Evolutionary conservation across 2,113 vertebrate genomes (phyloP).

Genomic region (Pyrgilauda ruficollis): DNA sequence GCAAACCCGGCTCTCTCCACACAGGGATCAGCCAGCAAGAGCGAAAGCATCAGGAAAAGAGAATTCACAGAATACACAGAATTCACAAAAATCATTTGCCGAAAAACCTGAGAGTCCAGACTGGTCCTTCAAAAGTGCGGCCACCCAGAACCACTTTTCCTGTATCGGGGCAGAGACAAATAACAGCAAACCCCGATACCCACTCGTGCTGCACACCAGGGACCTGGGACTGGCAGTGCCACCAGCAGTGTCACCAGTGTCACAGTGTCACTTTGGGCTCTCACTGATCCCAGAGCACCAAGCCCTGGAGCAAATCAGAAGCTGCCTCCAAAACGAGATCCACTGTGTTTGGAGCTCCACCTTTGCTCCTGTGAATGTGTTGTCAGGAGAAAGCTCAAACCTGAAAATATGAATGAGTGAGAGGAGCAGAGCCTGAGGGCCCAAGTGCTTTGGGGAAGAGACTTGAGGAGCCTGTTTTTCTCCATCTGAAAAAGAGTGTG

Average conservation of each 20-base stretch:
- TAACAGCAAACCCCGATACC: too few relatives aligned
- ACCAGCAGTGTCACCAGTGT: fast-evolving
- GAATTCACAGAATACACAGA: neutral
- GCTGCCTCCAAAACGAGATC: neutral
- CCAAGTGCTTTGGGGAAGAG: neutral
- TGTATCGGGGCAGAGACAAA: too few relatives aligned
- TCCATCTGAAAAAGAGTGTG: neutral
- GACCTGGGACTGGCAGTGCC: fast-evolving
- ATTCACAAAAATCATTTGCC: neutral
- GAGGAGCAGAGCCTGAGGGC: neutral
- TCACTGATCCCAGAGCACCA: neutral
- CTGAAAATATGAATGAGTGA: neutral
- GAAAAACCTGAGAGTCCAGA: too few relatives aligned
- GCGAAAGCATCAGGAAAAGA: neutral
- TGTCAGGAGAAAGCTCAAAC: neutral
- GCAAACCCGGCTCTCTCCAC: neutral
- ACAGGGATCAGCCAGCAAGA: neutral
- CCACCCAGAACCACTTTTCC: too few relatives aligned
- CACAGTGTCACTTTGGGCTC: neutral
- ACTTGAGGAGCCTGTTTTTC: neutral
- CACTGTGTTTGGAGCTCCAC: neutral
- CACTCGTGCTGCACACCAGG: fast-evolving
- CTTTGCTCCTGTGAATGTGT: neutral
- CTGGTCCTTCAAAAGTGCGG: too few relatives aligned
- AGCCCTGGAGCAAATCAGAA: fast-evolving